These are phyloP conservation scores for Ptiloglossa arizonensis DNA, from an alignment of 1,140 invertebrate species.

Conservation along the genomic window DNA sequence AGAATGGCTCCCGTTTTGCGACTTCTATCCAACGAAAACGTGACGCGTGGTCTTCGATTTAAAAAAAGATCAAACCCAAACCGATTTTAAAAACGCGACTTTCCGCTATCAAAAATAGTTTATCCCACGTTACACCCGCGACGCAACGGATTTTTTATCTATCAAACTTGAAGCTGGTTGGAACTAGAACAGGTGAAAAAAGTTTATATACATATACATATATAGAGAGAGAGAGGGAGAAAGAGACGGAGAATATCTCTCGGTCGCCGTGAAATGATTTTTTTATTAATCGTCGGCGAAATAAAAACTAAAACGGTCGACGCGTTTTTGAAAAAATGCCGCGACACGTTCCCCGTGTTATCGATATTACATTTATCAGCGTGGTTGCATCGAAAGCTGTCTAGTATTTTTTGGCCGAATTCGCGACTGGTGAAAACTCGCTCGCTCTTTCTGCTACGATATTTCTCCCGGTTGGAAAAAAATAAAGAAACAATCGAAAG, in stretches of 20 bases:
- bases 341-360: conserved; percentile 22
- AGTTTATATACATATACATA: no score
- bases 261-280: conserved; percentile 13
- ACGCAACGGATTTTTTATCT: conserved; percentile 13
- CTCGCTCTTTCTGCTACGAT: neutral
- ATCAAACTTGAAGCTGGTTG: neutral
- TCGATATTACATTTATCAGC: conserved; percentile 53
- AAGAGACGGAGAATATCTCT: neutral
- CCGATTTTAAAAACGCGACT: no score
- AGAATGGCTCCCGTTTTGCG: no score
- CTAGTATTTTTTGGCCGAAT: neutral
- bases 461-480: neutral
- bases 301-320: neutral
- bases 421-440: neutral
- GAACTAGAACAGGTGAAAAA: neutral
- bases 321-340: conserved; percentile 9
- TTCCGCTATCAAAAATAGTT: conserved; percentile 28
- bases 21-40: no score
- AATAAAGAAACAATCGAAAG: neutral
- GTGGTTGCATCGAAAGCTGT: conserved; percentile 2
- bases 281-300: conserved; percentile 25
- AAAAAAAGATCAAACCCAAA: no score
- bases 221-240: no score
- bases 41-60: neutral
- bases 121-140: neutral